Percentiles rank a stretch among this genome's conserved stretches.
Conservation (phyloP, 2,888 invertebrate genomes). For the Dynastes hyllus region DNA sequence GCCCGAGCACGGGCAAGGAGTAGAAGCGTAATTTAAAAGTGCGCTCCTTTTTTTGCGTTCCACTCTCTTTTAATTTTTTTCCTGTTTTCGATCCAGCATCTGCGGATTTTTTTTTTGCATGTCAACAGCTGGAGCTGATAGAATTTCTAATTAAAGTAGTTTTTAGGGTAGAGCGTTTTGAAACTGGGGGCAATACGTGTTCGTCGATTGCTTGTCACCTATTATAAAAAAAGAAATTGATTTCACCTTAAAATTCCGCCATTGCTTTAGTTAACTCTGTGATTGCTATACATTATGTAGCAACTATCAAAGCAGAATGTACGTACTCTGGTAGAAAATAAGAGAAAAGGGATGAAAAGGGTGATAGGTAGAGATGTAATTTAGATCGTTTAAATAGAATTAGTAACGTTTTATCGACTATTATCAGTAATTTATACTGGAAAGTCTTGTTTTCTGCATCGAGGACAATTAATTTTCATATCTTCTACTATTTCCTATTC, state of each 20-base stretch:
- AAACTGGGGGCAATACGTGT: background rate
- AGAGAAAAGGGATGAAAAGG: background rate
- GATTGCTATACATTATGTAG: background rate
- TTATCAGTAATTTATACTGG: conserved; percentile 20
- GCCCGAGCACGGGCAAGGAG: conserved; percentile 9
- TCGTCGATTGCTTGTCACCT: background rate
- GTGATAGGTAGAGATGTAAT: conserved; percentile 8
- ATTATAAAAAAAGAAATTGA: background rate
- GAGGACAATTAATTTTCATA: conserved; percentile 26
- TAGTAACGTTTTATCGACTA: background rate
- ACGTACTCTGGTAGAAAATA: background rate
- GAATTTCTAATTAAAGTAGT: conserved; percentile 41
- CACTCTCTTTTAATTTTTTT: conserved; percentile 22
- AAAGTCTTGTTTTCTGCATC: conserved; percentile 5
- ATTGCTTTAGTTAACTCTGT: background rate
- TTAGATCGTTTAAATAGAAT: background rate
- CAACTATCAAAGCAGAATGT: background rate
- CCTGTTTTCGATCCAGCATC: conserved; percentile 24
- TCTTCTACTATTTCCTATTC: conserved; percentile 9
- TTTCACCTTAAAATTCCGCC: background rate
- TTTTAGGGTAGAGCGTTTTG: background rate
- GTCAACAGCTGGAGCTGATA: conserved; percentile 39
- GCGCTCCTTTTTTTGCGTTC: conserved; percentile 1
- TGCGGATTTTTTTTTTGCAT: conserved; percentile 10
- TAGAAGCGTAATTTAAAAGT: conserved; percentile 37